phyloP scores from a whole-genome alignment of 2,113 vertebrate genomes.

The Haemorhous mexicanus region DNA sequence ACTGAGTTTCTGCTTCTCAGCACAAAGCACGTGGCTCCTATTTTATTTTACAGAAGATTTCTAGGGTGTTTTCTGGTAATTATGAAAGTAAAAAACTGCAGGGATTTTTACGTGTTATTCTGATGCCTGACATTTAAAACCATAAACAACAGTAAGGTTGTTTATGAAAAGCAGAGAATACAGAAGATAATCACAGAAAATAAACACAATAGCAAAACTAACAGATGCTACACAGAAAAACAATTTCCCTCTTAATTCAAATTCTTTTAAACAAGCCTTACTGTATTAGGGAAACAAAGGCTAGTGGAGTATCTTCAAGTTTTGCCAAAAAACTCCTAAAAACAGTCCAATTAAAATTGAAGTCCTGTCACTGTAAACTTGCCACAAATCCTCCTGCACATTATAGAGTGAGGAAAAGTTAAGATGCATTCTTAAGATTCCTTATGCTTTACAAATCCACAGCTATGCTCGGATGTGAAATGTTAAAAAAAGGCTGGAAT shows the following conservation, averaged over 20 bases:
- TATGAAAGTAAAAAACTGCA: not conserved
- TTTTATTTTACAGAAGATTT: not conserved
- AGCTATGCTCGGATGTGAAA: slow-evolving; percentile 27
- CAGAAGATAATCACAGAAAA: not conserved
- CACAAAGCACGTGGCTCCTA: not conserved
- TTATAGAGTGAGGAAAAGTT: slow-evolving; percentile 15
- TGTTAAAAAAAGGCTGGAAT: not conserved
- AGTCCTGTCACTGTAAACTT: not conserved
- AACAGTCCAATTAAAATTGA: not conserved
- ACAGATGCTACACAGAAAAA: not conserved
- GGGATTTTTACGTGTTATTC: not conserved
- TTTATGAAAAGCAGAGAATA: not conserved
- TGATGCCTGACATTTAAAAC: not conserved
- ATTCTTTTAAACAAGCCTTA: not conserved
- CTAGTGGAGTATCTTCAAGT: not conserved
- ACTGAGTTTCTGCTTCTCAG: not conserved
- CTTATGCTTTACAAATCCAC: slow-evolving; percentile 58
- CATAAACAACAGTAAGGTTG: not conserved
- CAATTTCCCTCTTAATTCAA: not conserved
- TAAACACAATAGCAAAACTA: not conserved
- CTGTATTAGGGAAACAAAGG: not conserved
- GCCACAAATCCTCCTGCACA: not conserved
- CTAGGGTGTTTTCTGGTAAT: not conserved
- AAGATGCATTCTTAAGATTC: slow-evolving; percentile 57
- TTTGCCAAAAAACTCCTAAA: not conserved